These are phyloP conservation scores for Phocoena phocoena DNA, from an alignment of 2,113 vertebrate species.

Conservation along the genomic window DNA sequence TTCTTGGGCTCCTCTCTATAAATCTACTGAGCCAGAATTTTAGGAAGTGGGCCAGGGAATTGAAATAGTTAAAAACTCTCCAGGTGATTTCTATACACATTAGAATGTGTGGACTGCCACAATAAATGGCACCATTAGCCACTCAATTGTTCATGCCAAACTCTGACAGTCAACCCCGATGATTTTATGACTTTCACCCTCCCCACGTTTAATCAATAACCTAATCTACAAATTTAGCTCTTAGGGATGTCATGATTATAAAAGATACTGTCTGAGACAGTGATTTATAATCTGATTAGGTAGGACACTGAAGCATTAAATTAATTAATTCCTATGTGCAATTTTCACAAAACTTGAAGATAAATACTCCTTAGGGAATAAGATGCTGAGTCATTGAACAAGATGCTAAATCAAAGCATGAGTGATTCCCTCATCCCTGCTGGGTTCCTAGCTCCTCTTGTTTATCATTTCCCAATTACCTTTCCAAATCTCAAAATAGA, in stretches of 20 bases:
- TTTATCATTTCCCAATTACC: conserved; percentile 26
- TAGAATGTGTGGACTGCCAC: not conserved
- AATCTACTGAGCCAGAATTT: not conserved
- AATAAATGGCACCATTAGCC: conserved; percentile 71
- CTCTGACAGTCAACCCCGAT: conserved; percentile 11
- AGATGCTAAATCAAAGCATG: conserved; percentile 52
- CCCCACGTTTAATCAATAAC: conserved; percentile 70
- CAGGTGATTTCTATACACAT: conserved; percentile 5
- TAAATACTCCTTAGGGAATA: conserved; percentile 56
- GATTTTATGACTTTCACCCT: conserved; percentile 45
- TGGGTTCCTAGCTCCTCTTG: not conserved
- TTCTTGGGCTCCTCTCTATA: not conserved
- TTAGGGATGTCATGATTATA: conserved; percentile 59
- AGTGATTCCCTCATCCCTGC: not conserved
- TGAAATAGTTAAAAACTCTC: conserved; percentile 47
- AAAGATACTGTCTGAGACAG: conserved; percentile 52
- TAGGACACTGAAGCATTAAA: conserved; percentile 67
- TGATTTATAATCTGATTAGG: conserved; percentile 76
- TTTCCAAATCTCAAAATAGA: conserved; percentile 33
- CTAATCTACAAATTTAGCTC: conserved; percentile 71
- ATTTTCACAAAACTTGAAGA: conserved; percentile 63
- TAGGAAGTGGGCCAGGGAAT: not conserved
- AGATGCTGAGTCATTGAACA: conserved; percentile 28
- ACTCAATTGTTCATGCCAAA: conserved; percentile 56
- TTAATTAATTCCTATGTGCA: conserved; percentile 73